Evolutionary conservation across 2,113 vertebrate genomes (phyloP).

Genomic region (Neodontobutis hainanensis): DNA sequence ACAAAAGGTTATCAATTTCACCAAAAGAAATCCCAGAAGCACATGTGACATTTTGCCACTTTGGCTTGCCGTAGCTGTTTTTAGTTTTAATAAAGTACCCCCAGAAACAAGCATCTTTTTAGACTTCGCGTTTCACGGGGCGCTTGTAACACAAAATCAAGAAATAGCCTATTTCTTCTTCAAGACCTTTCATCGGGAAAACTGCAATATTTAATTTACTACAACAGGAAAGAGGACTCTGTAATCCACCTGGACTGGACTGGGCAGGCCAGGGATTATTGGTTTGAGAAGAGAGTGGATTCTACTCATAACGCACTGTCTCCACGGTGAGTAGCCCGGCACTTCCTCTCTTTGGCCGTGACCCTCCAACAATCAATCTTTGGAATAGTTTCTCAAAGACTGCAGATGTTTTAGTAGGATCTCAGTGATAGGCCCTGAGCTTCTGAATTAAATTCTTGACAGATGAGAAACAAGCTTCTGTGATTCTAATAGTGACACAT

Average conservation of each 20-base stretch:
- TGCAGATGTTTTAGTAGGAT: constrained; percentile 19
- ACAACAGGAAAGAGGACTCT: constrained; percentile 41
- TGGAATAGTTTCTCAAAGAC: constrained; percentile 2
- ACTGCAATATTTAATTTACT: constrained; percentile 17
- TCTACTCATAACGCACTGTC: constrained; percentile 52
- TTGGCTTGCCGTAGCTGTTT: constrained; percentile 75
- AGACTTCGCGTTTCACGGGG: constrained; percentile 47
- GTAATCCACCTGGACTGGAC: constrained; percentile 54
- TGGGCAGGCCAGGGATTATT: constrained; percentile 63
- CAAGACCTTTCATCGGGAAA: constrained; percentile 37
- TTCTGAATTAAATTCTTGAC: constrained; percentile 43
- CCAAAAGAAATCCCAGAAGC: constrained; percentile 40
- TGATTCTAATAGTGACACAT: not conserved
- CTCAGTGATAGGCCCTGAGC: not conserved
- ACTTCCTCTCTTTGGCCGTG: not conserved
- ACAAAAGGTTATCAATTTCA: constrained; percentile 35
- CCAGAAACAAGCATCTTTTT: constrained; percentile 82
- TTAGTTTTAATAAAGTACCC: constrained; percentile 71
- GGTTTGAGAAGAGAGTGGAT: constrained; percentile 69
- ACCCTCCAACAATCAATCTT: not conserved
- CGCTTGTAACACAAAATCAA: constrained; percentile 39
- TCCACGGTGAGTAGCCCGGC: constrained; percentile 67
- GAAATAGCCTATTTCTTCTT: constrained; percentile 10
- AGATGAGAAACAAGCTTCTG: constrained; percentile 47
- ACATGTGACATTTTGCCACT: constrained; percentile 42